Conservation (phyloP, 2,888 invertebrate genomes). For the Epirrita christyi region DNA sequence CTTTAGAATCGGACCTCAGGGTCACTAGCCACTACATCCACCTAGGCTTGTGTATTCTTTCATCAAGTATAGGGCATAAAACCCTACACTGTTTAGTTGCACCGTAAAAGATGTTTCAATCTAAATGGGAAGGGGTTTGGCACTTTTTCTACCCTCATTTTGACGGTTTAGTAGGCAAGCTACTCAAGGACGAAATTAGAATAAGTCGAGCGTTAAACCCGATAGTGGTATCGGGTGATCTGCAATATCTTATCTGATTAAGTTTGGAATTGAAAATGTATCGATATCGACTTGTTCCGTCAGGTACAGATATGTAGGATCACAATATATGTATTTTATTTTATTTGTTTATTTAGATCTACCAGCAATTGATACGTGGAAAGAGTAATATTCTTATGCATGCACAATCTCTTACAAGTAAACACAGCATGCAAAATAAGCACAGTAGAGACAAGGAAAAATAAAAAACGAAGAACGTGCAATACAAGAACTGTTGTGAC, state of each 20-base stretch:
- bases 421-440: too few species aligned
- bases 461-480: too few species aligned
- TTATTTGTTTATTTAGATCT: too few species aligned
- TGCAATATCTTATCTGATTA: slow-evolving; percentile 27
- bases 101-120: slow-evolving; percentile 9
- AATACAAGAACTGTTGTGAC: too few species aligned
- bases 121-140: slow-evolving; percentile 13
- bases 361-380: too few species aligned
- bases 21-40: too few species aligned
- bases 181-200: slow-evolving; percentile 61
- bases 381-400: too few species aligned
- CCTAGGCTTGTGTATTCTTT: too few species aligned
- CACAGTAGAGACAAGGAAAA: too few species aligned
- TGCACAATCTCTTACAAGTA: too few species aligned
- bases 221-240: slow-evolving; percentile 47
- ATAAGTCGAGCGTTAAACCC: slow-evolving; percentile 49
- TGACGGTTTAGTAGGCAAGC: slow-evolving; percentile 55
- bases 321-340: too few species aligned
- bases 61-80: not conserved
- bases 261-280: slow-evolving; percentile 20
- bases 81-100: slow-evolving; percentile 2
- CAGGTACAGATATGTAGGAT: not conserved
- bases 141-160: slow-evolving; percentile 48
- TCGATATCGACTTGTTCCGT: slow-evolving; percentile 10
- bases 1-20: too few species aligned